Percentiles rank a stretch among this genome's conserved stretches.
Evolutionary conservation across 2,113 vertebrate species (phyloP).

Genomic region (Phaethornis superciliosus): DNA sequence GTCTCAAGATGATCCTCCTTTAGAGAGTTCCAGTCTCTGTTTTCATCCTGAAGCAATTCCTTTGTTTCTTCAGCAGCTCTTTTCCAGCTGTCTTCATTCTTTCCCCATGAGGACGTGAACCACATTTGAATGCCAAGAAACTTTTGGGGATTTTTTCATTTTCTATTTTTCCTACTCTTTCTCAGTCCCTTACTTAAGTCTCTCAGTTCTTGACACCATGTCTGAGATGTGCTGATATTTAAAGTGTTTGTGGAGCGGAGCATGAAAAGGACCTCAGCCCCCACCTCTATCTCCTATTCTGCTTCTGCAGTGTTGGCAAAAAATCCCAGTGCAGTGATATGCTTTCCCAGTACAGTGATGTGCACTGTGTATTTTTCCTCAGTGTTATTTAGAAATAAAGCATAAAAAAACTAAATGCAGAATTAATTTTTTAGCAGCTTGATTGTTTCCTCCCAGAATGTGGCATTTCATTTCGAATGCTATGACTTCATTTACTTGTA

Average conservation of each 20-base stretch:
- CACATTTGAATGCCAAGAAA: neutral
- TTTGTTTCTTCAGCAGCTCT: neutral
- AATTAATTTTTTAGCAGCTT: neutral
- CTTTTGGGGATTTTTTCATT: neutral
- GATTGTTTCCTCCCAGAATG: neutral
- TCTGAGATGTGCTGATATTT: conserved; percentile 5
- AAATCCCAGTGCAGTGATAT: neutral
- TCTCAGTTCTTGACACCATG: neutral
- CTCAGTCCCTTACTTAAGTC: neutral
- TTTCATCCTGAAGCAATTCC: neutral
- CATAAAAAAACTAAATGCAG: neutral
- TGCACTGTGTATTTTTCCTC: neutral
- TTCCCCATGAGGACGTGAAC: conserved; percentile 6
- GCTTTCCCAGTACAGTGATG: neutral
- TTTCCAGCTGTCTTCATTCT: conserved; percentile 10
- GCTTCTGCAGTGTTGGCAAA: neutral
- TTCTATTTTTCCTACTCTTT: neutral
- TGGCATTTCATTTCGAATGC: neutral
- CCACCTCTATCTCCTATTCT: neutral
- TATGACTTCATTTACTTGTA: neutral
- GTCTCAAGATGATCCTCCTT: neutral
- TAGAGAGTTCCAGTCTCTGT: neutral
- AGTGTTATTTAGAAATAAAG: neutral
- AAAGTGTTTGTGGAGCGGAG: neutral
- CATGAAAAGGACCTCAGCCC: neutral